Evolutionary conservation across 1,140 invertebrate genomes (phyloP), one percentile per base, ranked within the genome.

Genomic region (Eumaeus atala): DNA sequence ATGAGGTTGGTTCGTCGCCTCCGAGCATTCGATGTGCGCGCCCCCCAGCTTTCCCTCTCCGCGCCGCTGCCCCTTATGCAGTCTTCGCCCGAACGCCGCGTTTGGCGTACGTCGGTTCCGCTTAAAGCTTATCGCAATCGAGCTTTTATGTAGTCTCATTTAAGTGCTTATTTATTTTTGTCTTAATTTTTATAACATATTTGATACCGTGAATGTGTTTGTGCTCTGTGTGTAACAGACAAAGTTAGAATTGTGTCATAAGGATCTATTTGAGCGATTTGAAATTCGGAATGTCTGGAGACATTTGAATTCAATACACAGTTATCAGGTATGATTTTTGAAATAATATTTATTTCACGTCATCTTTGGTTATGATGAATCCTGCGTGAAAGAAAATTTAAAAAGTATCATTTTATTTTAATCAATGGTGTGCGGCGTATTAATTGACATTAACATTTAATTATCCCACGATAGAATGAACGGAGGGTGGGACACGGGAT

Each of bases 391-490:
- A 28, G 6, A 6, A 28, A 6, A 28, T 28, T 28, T 28, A 33
- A 18, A 37, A 37, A 54, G 28, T 53, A 40, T 50, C 61, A 16
- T 34, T 47, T 34, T 14, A 40, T 44, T 44, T 44, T 44, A 44
- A 44, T 44, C 16, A 17, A 44, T 44, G 40, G 40, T 12, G 38
- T 44, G 16, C 38, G 38, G 58, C 59, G 68, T 75, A 61, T 76
- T 64, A 67, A 70, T 82, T 74, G 74, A 82, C 66, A 78, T 86
- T 80, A 84, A 86, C 84, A 84, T 86, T 86, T 84, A 83, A 86
- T 86, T 86, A 83, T 83, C 73, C 69, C 77, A 84, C 76, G 73
- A 73, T 74, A 55, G 70, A 61, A 71, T 70, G 67, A 65, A 66
- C 56, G 62, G 66, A 74, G 76, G 83, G 77, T 75, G 72, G 67